These are phyloP conservation scores for Hydractinia echinata DNA, from an alignment of 30 jellyfish, hydroid and myxozoan species.

Conservation along the genomic window DNA sequence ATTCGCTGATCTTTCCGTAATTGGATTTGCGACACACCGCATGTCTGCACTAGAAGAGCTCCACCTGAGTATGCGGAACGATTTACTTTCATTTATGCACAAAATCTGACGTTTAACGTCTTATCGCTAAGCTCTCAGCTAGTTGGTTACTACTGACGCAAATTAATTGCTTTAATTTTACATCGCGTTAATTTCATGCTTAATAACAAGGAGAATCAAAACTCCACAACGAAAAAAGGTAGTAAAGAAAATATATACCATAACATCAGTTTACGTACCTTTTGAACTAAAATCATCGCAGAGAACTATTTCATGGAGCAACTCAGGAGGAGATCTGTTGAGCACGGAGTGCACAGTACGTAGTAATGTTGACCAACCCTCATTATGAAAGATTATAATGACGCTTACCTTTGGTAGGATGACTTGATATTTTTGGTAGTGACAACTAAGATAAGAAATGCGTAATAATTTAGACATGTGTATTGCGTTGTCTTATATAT, in stretches of 20 bases:
- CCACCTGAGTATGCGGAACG: too few relatives aligned
- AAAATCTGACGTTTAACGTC: too few relatives aligned
- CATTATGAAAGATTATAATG: slow-evolving; percentile 79
- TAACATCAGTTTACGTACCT: slow-evolving; percentile 41
- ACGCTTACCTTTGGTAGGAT: slow-evolving; percentile 82
- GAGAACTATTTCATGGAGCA: slow-evolving; percentile 76
- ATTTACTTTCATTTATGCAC: too few relatives aligned
- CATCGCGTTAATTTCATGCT: not conserved
- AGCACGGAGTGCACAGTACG: slow-evolving; percentile 87
- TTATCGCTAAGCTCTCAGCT: too few relatives aligned
- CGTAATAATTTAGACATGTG: not conserved
- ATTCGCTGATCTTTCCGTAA: too few relatives aligned
- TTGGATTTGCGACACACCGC: too few relatives aligned
- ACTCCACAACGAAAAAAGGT: not conserved
- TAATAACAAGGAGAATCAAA: not conserved
- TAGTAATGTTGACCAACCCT: slow-evolving; percentile 85
- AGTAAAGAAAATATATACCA: too few relatives aligned
- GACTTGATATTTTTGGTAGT: slow-evolving; percentile 48
- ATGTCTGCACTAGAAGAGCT: too few relatives aligned
- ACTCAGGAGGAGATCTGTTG: slow-evolving; percentile 86
- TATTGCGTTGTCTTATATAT: too few relatives aligned
- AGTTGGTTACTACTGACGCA: not conserved
- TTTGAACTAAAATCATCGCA: slow-evolving; percentile 84
- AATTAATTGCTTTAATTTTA: not conserved
- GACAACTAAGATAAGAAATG: slow-evolving; percentile 50